Base-by-base conservation (phyloP, 2,888 invertebrate genomes). In the Parnassius smintheus region DNA sequence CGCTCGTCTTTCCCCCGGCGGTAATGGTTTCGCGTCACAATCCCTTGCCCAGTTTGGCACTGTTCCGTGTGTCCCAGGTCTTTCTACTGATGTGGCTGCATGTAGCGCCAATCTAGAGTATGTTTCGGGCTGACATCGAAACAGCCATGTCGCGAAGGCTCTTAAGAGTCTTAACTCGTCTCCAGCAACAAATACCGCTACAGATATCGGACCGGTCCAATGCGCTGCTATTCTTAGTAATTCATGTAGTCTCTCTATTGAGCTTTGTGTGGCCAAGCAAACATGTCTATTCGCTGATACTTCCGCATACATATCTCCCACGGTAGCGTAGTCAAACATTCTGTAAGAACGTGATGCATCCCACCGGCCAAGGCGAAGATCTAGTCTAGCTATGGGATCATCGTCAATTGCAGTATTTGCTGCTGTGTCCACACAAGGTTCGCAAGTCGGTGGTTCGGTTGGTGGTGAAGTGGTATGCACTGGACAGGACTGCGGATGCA, bases 181-280 rank as follows among this genome's bases (percentile, higher is more conserved):
- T 2, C 95, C 95, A 12, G 96, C 95, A 0, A 95, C 95, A 80
- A 95, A 98, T 0, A 97, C 92, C 0, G 97, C 96, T 0, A 96
- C 93, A 0, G 97, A 98, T 72, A 98, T 95, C 0, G 97, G 96
- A 0, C 97, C 97, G 9, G 94, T 93, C 97, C 97, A 98, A 73
- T 96, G 95, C 56, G 95, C 93, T 0, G 96, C 95, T 49, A 97
- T 96, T 71, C 95, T 94, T 0, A 96, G 93, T 18, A 98, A 80
- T 50, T 97, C 96, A 69, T 94, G 93, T 9, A 98, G 84, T 66
- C 96, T 94, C 75, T 98, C 98, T 57, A 98, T 92, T 0, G 97
- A 97, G 72, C 95, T 95, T 81, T 98, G 97, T 0, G 97, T 97
- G 0, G 97, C 97, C 64, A 98, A 83, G 72, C 96, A 96, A 12